Conservation (phyloP, 2,888 invertebrate species). For the Macaria liturata region DNA sequence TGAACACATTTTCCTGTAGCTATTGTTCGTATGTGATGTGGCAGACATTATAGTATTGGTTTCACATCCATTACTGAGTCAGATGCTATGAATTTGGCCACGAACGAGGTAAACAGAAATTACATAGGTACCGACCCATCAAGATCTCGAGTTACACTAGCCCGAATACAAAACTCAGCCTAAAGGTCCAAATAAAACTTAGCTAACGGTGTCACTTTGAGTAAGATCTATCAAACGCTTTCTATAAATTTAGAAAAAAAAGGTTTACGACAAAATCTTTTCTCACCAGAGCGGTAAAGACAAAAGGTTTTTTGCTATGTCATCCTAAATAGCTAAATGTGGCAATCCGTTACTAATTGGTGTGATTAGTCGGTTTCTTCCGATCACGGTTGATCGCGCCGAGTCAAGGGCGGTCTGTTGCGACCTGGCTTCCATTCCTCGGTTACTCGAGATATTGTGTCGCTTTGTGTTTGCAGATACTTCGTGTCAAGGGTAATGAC, state of each 20-base stretch:
- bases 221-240: not conserved
- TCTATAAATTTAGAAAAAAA: not conserved
- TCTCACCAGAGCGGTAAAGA: constrained; percentile 7
- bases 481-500: constrained; percentile 15
- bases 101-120: constrained; percentile 2
- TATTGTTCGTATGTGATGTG: constrained; percentile 1
- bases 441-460: constrained; percentile 25
- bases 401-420: constrained; percentile 52
- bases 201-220: not conserved
- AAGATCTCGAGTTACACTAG: constrained; percentile 14
- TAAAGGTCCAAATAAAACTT: not conserved
- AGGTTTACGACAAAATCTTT: constrained; percentile 7
- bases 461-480: constrained; percentile 21
- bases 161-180: not conserved
- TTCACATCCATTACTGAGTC: constrained; percentile 17
- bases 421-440: constrained; percentile 17
- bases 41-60: constrained; percentile 13
- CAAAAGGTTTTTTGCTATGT: constrained; percentile 15
- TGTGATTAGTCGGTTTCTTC: constrained; percentile 59
- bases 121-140: constrained; percentile 11
- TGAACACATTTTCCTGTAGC: not conserved
- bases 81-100: constrained; percentile 8
- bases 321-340: constrained; percentile 28
- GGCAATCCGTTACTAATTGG: constrained; percentile 54
- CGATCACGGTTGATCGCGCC: constrained; percentile 51